Evolutionary conservation across 2,113 vertebrate species (phyloP), one percentile per base, ranked within the genome.

Genomic region (Burhinus oedicnemus): DNA sequence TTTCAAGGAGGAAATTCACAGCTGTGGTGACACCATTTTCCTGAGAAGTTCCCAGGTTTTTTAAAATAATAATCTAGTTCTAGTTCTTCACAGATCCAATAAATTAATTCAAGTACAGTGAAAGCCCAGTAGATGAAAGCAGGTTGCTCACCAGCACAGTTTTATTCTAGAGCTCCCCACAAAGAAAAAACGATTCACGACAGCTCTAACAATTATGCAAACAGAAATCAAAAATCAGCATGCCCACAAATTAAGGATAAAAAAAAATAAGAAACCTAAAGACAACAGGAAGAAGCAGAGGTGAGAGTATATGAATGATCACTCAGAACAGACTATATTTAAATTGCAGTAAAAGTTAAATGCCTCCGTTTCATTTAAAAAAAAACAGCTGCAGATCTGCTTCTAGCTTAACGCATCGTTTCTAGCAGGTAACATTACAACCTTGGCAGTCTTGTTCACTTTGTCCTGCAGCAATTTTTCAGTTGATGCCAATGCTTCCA

Each of bases 401-500:
- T 97, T 98, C 98, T 98, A 98, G 97, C 98, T 98, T 97, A 98
- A 98, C 64, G 97, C 97, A 98, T 94, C n/a, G 74, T 97, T 98
- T 98, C 98, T 97, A 98, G 98, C 98, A 97, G 96, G 97, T 97
- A 98, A 97, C 97, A 98, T 99, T 99, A 99, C 99, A 99, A 99
- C 99, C 99, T 99, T 99, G 98, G 98, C 98, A 96, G 98, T 99
- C 99, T 99, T 99, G 99, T 98, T 98, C 99, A 99, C 98, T 99
- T 99, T 99, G 97, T 99, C 99, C 99, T 99, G 99, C 98, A 99
- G 99, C 98, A 99, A 98, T 99, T 99, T 99, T 99, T 99, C 99
- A 98, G 99, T 99, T 99, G 99, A 99, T 98, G 99, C 99, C 98
- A 99, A 99, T 98, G 99, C 99, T 98, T 99, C 99, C 99, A 99